A percentile compares a stretch with the other conserved stretches of the same genome.
Evolutionary conservation across 2,113 vertebrate genomes (phyloP).

Genomic region (Erinaceus europaeus): DNA sequence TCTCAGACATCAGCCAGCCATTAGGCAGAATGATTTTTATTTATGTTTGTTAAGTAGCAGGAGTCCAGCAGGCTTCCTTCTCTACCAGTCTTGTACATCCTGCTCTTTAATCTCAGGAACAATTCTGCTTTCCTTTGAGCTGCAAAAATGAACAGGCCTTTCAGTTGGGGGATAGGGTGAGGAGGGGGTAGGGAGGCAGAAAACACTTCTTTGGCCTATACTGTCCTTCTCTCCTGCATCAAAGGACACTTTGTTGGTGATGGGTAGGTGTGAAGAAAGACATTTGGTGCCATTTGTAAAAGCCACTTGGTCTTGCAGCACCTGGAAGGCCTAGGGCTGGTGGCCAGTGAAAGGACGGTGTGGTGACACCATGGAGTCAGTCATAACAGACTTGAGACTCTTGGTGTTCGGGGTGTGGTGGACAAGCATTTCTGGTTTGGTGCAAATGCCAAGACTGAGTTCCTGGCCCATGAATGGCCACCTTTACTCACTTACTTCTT

Average conservation of each 20-base stretch:
- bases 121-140: slow-evolving; percentile 29
- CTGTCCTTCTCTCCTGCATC: slow-evolving; percentile 68
- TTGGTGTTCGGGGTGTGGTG: background rate
- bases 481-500: background rate
- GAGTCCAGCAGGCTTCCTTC: background rate
- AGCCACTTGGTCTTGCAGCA: background rate
- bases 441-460: rapidly evolving
- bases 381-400: background rate
- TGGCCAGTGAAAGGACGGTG: background rate
- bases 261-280: background rate
- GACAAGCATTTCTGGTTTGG: background rate
- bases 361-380: too few species aligned
- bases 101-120: background rate
- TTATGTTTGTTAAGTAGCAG: background rate
- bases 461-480: background rate
- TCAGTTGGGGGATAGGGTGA: slow-evolving; percentile 59
- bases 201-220: slow-evolving; percentile 69
- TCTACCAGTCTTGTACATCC: background rate
- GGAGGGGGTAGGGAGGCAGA: slow-evolving; percentile 28
- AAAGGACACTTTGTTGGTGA: slow-evolving; percentile 53
- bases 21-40: background rate
- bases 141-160: slow-evolving; percentile 67
- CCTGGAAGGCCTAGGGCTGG: background rate
- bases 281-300: background rate
- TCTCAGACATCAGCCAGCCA: background rate